Evolutionary conservation across 1,140 invertebrate species (phyloP).

Genomic region (Pentalonia nigronervosa): DNA sequence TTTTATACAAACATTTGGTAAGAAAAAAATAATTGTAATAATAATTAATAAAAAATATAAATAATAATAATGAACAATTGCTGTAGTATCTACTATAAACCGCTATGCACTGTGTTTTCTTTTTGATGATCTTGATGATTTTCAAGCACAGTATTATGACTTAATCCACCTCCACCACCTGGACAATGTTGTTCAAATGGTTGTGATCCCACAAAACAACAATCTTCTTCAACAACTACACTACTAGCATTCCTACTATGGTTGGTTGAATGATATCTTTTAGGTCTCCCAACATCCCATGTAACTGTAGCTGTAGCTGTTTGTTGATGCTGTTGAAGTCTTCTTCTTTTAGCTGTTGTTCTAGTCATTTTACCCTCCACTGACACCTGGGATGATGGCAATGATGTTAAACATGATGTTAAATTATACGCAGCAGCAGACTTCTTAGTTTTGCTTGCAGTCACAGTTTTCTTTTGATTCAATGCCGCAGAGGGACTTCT

Average conservation of each 20-base stretch:
- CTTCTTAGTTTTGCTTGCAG: not conserved
- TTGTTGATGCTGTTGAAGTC: not conserved
- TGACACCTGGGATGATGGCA: not conserved
- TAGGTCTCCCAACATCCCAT: constrained; percentile 34
- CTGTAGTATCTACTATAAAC: constrained; percentile 1
- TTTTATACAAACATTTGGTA: constrained; percentile 17
- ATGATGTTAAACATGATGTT: constrained; percentile 17
- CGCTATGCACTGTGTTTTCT: not conserved
- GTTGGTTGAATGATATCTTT: constrained; percentile 23
- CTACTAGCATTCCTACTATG: not conserved
- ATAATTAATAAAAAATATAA: not conserved
- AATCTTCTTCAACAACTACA: constrained; percentile 20
- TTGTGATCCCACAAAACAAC: constrained; percentile 49
- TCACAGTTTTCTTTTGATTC: not conserved
- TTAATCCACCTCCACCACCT: not conserved
- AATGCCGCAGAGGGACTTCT: not conserved
- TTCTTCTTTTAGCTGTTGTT: not conserved
- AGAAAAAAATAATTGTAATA: constrained; percentile 11
- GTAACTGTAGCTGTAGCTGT: not conserved
- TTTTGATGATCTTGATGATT: constrained; percentile 16
- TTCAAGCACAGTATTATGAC: constrained; percentile 31
- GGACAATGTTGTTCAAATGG: constrained; percentile 54
- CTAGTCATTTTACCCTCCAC: not conserved
- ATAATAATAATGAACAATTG: constrained; percentile 32
- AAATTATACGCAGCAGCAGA: not conserved